A percentile compares a stretch with the other conserved stretches of the same genome.
phyloP scores from a whole-genome alignment of 2,797 vertebrate species.

The Myotis planiceps region DNA sequence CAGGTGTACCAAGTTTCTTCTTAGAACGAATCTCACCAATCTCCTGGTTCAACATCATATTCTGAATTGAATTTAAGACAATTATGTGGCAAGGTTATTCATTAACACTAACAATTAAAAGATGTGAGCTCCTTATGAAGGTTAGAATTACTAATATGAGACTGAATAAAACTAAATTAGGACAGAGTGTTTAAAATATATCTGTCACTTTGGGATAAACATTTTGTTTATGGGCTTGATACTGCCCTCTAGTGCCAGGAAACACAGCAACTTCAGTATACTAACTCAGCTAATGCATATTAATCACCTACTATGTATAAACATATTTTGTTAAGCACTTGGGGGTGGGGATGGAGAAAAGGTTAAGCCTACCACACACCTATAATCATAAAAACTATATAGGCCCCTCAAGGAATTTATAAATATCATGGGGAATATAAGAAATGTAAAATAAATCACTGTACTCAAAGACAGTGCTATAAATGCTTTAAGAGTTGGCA shows the following conservation, averaged over 20 bases:
- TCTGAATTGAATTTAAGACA: constrained; percentile 47
- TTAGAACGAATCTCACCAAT: constrained; percentile 5
- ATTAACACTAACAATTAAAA: constrained; percentile 21
- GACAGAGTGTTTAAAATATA: constrained; percentile 34
- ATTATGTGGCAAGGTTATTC: constrained; percentile 27
- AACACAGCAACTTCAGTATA: background rate
- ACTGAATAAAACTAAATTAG: constrained; percentile 2
- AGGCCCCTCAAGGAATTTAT: constrained; percentile 2
- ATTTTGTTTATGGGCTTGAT: constrained; percentile 27
- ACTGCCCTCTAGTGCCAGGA: constrained; percentile 73
- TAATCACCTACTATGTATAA: background rate
- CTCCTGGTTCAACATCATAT: constrained; percentile 9
- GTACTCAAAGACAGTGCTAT: background rate
- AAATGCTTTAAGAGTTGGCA: background rate
- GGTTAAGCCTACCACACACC: background rate
- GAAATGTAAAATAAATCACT: constrained; percentile 40
- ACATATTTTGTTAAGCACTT: background rate
- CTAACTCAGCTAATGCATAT: background rate
- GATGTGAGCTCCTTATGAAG: constrained; percentile 1
- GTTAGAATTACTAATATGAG: constrained; percentile 29
- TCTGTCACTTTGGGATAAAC: background rate
- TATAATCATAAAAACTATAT: background rate
- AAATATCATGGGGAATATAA: background rate
- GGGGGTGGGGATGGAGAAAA: background rate
- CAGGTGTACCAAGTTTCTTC: background rate